These are phyloP conservation scores for Esox lucius DNA, from an alignment of 2,797 vertebrate genomes.

Conservation along the genomic window DNA sequence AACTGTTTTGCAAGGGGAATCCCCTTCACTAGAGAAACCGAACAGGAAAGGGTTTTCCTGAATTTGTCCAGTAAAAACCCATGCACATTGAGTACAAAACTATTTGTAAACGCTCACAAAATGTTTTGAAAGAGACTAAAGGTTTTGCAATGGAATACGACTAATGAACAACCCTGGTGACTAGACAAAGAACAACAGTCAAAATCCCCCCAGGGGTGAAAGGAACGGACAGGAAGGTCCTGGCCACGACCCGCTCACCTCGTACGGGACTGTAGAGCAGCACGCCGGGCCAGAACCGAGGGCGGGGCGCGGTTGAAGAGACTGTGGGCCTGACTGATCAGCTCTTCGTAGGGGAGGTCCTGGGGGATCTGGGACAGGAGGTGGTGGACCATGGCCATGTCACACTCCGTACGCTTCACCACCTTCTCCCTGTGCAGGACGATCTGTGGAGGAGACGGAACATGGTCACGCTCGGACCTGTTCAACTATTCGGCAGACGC, in stretches of 20 bases:
- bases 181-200: too few relatives aligned
- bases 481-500: background rate
- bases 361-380: slow-evolving; percentile 97
- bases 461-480: background rate
- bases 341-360: slow-evolving; percentile 94
- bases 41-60: too few relatives aligned
- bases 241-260: slow-evolving; percentile 5
- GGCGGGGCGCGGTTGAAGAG: slow-evolving; percentile 98
- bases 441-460: slow-evolving; percentile 73
- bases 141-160: too few relatives aligned
- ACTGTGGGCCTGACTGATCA: slow-evolving; percentile 94
- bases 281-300: slow-evolving; percentile 84
- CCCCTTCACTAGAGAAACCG: too few relatives aligned
- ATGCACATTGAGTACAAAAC: too few relatives aligned
- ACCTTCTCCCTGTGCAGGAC: slow-evolving; percentile 91
- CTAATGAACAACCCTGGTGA: too few relatives aligned
- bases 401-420: slow-evolving; percentile 94
- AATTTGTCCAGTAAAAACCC: too few relatives aligned
- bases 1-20: too few relatives aligned
- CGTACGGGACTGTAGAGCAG: slow-evolving; percentile 80
- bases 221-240: background rate
- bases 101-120: too few relatives aligned
- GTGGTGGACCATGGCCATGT: slow-evolving; percentile 98
- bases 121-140: too few relatives aligned
- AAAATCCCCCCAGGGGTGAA: background rate